Percentiles rank a stretch among this genome's conserved stretches.
Conservation (phyloP, 2,888 invertebrate species). For the Acanthococcus lagerstroemiae region DNA sequence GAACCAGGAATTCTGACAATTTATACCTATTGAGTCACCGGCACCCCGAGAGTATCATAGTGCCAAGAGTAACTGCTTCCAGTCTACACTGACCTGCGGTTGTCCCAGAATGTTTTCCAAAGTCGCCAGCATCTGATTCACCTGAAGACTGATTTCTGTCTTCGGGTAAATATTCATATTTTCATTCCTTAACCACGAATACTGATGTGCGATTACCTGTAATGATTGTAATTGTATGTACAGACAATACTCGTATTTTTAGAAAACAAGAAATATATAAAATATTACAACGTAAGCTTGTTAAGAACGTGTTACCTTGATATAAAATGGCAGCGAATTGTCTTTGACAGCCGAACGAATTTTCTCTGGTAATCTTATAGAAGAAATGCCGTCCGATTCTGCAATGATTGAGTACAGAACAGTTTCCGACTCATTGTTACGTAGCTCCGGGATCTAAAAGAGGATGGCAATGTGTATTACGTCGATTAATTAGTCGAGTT, state of each 20-base stretch:
- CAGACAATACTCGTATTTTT: background rate
- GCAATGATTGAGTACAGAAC: constrained; percentile 49
- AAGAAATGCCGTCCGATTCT: constrained; percentile 52
- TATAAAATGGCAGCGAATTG: constrained; percentile 58
- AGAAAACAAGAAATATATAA: background rate
- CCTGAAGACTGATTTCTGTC: constrained; percentile 41
- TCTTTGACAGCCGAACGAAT: constrained; percentile 51
- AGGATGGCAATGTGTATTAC: too few relatives aligned
- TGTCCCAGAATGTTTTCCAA: constrained; percentile 57
- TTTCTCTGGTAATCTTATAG: constrained; percentile 51
- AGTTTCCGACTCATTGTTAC: constrained; percentile 46
- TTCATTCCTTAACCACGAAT: constrained; percentile 51
- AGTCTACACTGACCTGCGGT: constrained; percentile 45
- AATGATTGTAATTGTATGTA: background rate
- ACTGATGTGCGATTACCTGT: constrained; percentile 50
- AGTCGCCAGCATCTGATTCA: constrained; percentile 58
- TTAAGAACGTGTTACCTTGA: constrained; percentile 46
- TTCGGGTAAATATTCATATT: constrained; percentile 34
- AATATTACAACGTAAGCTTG: background rate
- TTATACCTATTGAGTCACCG: too few relatives aligned
- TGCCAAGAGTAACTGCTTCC: too few relatives aligned
- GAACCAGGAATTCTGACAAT: too few relatives aligned
- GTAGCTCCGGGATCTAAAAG: constrained; percentile 46
- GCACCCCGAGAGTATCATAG: too few relatives aligned
- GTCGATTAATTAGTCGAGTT: too few relatives aligned